Evolutionary conservation across 1,140 invertebrate genomes (phyloP).

Genomic region (Colletes gigas): DNA sequence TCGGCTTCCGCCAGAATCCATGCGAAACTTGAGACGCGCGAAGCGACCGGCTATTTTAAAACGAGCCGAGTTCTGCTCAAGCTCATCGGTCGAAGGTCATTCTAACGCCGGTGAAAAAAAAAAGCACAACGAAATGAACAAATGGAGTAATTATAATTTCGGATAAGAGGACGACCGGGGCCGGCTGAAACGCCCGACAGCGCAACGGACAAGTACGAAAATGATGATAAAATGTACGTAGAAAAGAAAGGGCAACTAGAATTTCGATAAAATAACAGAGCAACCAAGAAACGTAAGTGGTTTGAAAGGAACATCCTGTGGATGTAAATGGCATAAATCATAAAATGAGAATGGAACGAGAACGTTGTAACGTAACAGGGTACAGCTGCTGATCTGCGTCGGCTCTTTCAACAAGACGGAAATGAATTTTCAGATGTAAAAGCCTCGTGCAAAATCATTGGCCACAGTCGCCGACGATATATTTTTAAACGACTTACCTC

Average conservation of each 20-base stretch:
- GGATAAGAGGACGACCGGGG: too few species aligned
- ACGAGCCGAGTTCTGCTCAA: background rate
- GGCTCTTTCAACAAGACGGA: constrained; percentile 11
- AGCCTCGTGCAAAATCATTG: background rate
- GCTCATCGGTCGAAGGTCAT: constrained; percentile 39
- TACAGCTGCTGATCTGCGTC: background rate
- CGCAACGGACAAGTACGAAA: too few species aligned
- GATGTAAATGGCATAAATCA: background rate
- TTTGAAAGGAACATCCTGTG: too few species aligned
- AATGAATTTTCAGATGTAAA: constrained; percentile 14
- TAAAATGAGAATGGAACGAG: background rate
- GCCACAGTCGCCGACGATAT: constrained; percentile 19
- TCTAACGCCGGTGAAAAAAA: background rate
- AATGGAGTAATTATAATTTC: too few species aligned
- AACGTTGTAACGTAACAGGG: background rate
- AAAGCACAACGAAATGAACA: too few species aligned
- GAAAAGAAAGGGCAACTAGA: too few species aligned
- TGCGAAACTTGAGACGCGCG: constrained; percentile 42
- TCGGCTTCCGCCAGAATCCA: constrained; percentile 42
- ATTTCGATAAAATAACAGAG: too few species aligned
- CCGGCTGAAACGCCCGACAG: too few species aligned
- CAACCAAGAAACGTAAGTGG: too few species aligned
- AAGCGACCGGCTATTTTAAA: constrained; percentile 43
- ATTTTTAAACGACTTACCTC: constrained; percentile 63
- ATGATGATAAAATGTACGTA: too few species aligned